These are phyloP conservation scores for Temnothorax ravouxi DNA, from an alignment of 2,888 invertebrate species.

Conservation along the genomic window DNA sequence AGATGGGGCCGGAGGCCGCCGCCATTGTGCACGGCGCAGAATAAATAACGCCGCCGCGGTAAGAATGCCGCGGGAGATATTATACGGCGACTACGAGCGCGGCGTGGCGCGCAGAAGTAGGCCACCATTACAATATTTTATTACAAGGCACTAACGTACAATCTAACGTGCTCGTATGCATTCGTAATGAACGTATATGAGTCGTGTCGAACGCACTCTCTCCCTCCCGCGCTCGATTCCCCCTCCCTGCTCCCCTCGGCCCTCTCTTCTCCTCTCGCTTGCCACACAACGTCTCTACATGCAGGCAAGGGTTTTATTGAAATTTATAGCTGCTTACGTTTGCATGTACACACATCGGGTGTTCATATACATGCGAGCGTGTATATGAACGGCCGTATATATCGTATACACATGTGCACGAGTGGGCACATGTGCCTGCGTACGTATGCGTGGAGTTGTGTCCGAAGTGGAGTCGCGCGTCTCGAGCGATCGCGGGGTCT, in stretches of 20 bases:
- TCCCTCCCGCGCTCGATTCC: slow-evolving; percentile 66
- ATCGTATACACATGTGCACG: not conserved
- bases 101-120: slow-evolving; percentile 80
- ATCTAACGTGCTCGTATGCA: slow-evolving; percentile 86
- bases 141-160: slow-evolving; percentile 86
- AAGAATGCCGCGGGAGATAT: slow-evolving; percentile 85
- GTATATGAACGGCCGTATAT: too few relatives aligned
- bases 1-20: slow-evolving; percentile 69
- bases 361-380: too few relatives aligned
- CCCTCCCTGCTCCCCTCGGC: slow-evolving; percentile 22
- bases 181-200: slow-evolving; percentile 86
- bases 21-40: slow-evolving; percentile 82
- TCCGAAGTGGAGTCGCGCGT: slow-evolving; percentile 32
- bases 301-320: slow-evolving; percentile 81
- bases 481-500: slow-evolving; percentile 5
- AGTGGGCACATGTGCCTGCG: not conserved
- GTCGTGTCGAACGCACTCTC: slow-evolving; percentile 83
- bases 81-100: slow-evolving; percentile 78
- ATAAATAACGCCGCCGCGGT: slow-evolving; percentile 83
- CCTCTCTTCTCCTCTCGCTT: slow-evolving; percentile 30
- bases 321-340: slow-evolving; percentile 81
- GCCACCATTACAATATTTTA: slow-evolving; percentile 82
- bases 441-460: not conserved
- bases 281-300: slow-evolving; percentile 69
- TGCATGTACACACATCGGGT: slow-evolving; percentile 50